Base-by-base conservation (phyloP, 2,888 invertebrate genomes). In the Tuta absoluta region DNA sequence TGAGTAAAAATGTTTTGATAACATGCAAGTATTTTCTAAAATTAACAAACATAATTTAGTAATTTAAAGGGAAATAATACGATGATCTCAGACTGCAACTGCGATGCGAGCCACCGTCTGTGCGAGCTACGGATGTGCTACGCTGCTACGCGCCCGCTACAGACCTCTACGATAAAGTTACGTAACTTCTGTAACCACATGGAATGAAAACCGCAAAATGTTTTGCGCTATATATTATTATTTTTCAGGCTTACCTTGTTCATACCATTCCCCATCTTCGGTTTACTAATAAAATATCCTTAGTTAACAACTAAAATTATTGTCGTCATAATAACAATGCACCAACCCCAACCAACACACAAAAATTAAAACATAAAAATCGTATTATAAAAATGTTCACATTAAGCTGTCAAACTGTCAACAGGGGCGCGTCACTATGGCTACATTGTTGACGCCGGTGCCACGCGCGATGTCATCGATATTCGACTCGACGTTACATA, bases 251-350 rank as follows among this genome's bases (percentile, higher is more conserved):
- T 93, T 89, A 96, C 96, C 96, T 96, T 96, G 91, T 96, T 96
- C 96, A 96, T 96, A 89, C 96, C 96, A 95, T 96, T 96, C 91
- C 96, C 96, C 96, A 96, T 86, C 73, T 80, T 85, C 72, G 73
- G 66, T 66, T 72, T 66, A 72, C 70, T 10, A 73, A 70, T 70
- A 72, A 75, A 74, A 72, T 75, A 74, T 71, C 68, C 72, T 71
- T 76, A 68, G 66, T 77, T 77, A 71, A 63, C 65, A 68, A 76
- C 75, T 66, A 70, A 79, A 77, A 80, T 81, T 86, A 86, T 85
- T 84, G 83, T 84, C 82, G 74, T 68, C 71, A 75, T 78, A 66
- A 70, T 72, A 79, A 72, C 71, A 79, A 75, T 73, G 62, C 63
- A 74, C 81, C 72, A 79, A 78, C 64, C 68, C 81, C 72, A 79